Evolutionary conservation across 2,888 invertebrate species (phyloP).

Genomic region (Troides helena): DNA sequence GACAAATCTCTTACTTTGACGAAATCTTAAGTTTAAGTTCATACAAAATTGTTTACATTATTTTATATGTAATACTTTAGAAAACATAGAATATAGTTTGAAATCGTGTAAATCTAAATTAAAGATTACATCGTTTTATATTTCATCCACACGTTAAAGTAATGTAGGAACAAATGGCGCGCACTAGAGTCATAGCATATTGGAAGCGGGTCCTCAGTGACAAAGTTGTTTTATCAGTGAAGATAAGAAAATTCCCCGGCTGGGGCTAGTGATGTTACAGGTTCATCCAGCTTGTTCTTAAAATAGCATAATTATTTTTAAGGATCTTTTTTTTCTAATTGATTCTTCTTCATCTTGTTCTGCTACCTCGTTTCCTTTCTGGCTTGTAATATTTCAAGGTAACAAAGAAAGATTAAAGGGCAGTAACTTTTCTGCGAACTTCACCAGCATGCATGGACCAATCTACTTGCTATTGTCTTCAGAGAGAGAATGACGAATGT

Average conservation of each 20-base stretch:
- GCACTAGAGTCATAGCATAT: constrained; percentile 56
- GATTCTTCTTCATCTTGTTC: background rate
- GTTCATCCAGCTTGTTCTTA: background rate
- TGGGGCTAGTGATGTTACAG: constrained; percentile 9
- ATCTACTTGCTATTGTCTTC: too few relatives aligned
- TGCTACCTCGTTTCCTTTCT: too few relatives aligned
- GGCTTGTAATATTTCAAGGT: too few relatives aligned
- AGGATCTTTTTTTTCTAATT: background rate
- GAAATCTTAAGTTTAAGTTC: too few relatives aligned
- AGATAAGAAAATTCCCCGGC: constrained; percentile 36
- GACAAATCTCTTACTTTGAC: too few relatives aligned
- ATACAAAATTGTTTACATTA: too few relatives aligned
- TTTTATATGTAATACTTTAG: background rate
- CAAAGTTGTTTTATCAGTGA: constrained; percentile 72
- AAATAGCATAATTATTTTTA: background rate
- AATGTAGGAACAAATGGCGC: constrained; percentile 68
- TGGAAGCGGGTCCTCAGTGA: constrained; percentile 59
- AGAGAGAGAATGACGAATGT: too few relatives aligned
- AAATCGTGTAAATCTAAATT: background rate
- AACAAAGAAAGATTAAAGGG: too few relatives aligned
- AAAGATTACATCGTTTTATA: constrained; percentile 9
- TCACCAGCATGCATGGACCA: too few relatives aligned
- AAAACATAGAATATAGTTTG: background rate
- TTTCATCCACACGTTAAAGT: constrained; percentile 58
- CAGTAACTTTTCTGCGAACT: too few relatives aligned